Conservation (phyloP, 2,797 vertebrate genomes). For the Sebastes oblongus region DNA sequence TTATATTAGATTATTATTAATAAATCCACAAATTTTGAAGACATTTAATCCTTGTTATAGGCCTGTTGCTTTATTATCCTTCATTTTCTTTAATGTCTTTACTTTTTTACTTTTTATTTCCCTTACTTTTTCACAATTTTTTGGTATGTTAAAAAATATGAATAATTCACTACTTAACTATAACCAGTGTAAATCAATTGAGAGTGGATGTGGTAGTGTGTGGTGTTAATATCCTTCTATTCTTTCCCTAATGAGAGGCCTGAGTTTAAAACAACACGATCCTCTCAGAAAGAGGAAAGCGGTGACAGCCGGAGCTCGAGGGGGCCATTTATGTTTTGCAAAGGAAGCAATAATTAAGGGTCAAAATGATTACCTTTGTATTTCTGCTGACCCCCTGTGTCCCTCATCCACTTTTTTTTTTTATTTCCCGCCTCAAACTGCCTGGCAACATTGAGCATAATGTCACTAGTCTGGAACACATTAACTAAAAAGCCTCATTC, state of each 20-base stretch:
- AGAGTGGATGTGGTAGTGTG: background rate
- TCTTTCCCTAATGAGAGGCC: conserved; percentile 40
- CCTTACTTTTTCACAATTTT: background rate
- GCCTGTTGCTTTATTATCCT: background rate
- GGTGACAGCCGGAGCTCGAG: conserved; percentile 24
- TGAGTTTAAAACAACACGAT: conserved; percentile 52
- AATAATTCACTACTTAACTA: background rate
- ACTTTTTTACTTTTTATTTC: background rate
- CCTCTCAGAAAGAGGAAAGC: conserved; percentile 60
- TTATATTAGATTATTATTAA: background rate
- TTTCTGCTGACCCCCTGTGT: conserved; percentile 64
- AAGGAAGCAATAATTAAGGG: conserved; percentile 80
- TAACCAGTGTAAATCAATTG: background rate
- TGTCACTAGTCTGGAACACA: conserved; percentile 72
- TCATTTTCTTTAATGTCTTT: background rate
- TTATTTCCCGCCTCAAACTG: conserved; percentile 34
- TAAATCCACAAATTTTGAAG: background rate
- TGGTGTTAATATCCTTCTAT: conserved; percentile 40
- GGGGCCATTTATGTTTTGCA: conserved; percentile 52
- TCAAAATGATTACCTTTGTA: conserved; percentile 80
- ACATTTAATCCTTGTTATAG: background rate
- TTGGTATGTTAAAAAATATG: background rate
- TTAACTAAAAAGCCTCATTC: conserved; percentile 66
- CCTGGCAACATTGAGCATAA: conserved; percentile 37
- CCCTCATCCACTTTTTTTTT: conserved; percentile 34